Evolutionary conservation across 2,797 vertebrate genomes (phyloP).

Genomic region (Balearica regulorum): DNA sequence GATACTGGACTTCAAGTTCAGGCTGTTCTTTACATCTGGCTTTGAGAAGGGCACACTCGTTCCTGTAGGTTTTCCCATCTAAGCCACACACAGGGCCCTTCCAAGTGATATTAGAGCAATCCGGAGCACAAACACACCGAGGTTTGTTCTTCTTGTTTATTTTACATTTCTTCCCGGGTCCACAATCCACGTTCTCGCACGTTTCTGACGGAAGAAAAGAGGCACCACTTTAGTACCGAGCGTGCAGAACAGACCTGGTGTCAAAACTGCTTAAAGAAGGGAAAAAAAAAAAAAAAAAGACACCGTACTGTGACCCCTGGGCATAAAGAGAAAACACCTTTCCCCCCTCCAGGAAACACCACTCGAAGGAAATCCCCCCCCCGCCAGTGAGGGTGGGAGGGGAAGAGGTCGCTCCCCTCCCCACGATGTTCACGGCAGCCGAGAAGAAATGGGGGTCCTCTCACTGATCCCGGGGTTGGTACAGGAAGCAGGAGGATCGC

Average conservation of each 20-base stretch:
- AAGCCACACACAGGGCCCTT: slow-evolving; percentile 94
- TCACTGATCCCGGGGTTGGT: not conserved
- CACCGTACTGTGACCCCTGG: not conserved
- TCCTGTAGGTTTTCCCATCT: slow-evolving; percentile 96
- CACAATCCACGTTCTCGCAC: slow-evolving; percentile 97
- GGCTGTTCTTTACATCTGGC: slow-evolving; percentile 94
- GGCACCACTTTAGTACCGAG: slow-evolving; percentile 8
- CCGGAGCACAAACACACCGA: slow-evolving; percentile 96
- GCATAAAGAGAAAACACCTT: not conserved
- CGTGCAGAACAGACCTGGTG: not conserved
- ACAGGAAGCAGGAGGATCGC: not conserved
- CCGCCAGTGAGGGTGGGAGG: no score
- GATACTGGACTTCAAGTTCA: slow-evolving; percentile 95
- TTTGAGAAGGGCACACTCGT: slow-evolving; percentile 93
- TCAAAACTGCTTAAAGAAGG: not conserved
- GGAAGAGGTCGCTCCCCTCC: not conserved
- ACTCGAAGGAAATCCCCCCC: not conserved
- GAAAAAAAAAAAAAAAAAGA: not conserved
- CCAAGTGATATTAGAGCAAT: slow-evolving; percentile 98
- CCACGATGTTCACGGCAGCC: not conserved
- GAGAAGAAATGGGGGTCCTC: not conserved
- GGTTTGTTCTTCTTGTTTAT: slow-evolving; percentile 98
- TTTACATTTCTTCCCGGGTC: slow-evolving; percentile 95
- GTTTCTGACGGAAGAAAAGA: slow-evolving; percentile 82
- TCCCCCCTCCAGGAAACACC: not conserved